These are phyloP conservation scores for Meiosimyza decipiens DNA, from an alignment of 2,888 invertebrate genomes.

Conservation along the genomic window DNA sequence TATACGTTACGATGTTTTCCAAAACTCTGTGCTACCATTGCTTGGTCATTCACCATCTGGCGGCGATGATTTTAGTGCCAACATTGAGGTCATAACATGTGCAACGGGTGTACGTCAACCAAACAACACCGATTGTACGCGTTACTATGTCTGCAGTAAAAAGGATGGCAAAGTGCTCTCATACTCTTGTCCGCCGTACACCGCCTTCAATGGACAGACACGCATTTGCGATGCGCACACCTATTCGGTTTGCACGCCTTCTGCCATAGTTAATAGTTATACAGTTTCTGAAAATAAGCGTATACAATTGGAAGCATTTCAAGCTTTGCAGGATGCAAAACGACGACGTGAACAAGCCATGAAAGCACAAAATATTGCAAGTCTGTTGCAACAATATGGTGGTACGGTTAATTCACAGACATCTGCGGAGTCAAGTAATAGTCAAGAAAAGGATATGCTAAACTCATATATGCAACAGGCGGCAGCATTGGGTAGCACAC, in stretches of 20 bases:
- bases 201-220: constrained; percentile 67
- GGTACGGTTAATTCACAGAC: constrained; percentile 20
- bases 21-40: constrained; percentile 58
- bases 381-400: constrained; percentile 54
- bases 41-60: constrained; percentile 50
- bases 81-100: constrained; percentile 66
- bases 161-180: constrained; percentile 65
- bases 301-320: constrained; percentile 60
- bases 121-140: constrained; percentile 68
- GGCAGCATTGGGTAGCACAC: constrained; percentile 37
- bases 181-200: constrained; percentile 68
- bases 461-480: constrained; percentile 50
- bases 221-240: constrained; percentile 67
- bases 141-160: constrained; percentile 68
- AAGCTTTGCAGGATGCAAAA: constrained; percentile 61
- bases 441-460: constrained; percentile 49
- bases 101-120: constrained; percentile 66
- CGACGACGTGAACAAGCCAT: constrained; percentile 57
- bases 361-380: constrained; percentile 59
- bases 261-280: constrained; percentile 50
- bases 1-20: constrained; percentile 61
- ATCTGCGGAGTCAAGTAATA: constrained; percentile 39
- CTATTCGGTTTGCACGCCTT: constrained; percentile 62
- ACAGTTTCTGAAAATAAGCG: constrained; percentile 58
- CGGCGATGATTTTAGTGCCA: constrained; percentile 48